Percentiles rank a stretch among this genome's conserved stretches.
Conservation (phyloP, 2,888 invertebrate genomes). For the Ectemnius lituratus region DNA sequence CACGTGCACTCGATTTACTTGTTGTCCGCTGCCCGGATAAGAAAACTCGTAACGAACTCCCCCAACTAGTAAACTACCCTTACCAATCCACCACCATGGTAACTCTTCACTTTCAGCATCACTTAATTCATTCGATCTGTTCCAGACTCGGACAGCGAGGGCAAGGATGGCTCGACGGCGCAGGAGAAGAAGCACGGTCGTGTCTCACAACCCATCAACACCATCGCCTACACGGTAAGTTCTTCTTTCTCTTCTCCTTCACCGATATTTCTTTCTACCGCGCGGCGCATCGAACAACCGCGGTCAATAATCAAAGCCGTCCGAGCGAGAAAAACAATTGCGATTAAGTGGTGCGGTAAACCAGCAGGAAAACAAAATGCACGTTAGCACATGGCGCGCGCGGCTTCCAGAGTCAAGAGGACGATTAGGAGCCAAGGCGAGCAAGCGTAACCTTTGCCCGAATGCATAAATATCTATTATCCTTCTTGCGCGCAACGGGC, state of each 20-base stretch:
- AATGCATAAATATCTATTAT: conserved; percentile 47
- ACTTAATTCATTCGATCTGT: background rate
- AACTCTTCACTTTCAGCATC: no score
- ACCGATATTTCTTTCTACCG: background rate
- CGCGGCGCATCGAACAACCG: background rate
- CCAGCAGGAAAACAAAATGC: background rate
- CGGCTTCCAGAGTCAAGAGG: conserved; percentile 17
- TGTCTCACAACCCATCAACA: conserved; percentile 84
- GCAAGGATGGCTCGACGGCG: conserved; percentile 76
- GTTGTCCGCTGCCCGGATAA: conserved; percentile 2
- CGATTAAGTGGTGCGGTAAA: background rate
- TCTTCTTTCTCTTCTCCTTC: background rate
- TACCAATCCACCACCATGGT: no score
- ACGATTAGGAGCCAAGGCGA: conserved; percentile 54
- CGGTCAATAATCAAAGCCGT: conserved; percentile 4
- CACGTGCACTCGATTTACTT: conserved; percentile 29
- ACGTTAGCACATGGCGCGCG: background rate
- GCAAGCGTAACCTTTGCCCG: conserved; percentile 45
- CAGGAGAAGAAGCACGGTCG: conserved; percentile 81
- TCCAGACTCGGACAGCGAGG: conserved; percentile 83
- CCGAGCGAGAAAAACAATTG: background rate
- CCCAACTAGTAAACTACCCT: no score
- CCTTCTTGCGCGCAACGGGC: conserved; percentile 14
- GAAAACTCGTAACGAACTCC: no score
- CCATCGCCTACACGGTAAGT: conserved; percentile 88